Evolutionary conservation across 2,888 invertebrate species (phyloP), one percentile per base, ranked within the genome.

Genomic region (Julus scandinavius): DNA sequence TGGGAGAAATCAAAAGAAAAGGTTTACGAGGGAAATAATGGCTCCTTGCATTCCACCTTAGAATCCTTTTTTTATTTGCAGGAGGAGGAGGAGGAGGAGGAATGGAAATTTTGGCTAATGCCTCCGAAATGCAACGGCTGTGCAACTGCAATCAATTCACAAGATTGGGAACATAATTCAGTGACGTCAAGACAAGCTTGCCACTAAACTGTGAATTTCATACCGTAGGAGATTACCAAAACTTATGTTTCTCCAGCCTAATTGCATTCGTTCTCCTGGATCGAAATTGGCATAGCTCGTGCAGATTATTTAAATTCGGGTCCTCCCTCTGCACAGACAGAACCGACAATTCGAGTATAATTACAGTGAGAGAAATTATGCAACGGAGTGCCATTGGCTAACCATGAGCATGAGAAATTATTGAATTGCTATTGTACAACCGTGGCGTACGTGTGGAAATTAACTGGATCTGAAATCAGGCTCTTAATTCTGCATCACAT

Each of bases 111-210:
- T 72, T 72, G 72, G 72, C 72, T 72, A 29, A 63, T 63, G 63
- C 63, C 63, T n/a, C n/a, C 20, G 63, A n/a, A 63, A 63, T 11
- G 72, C 72, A 72, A 72, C 72, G 72, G 20, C 54, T 54, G 50
- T 13, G 50, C 50, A 50, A 50, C 50, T 50, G 15, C 72, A 29
- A 72, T 72, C 29, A 72, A 72, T 72, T 72, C 72, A 20, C 72
- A 72, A 72, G 72, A 72, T 72, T 72, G 72, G 72, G 72, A 72
- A 20, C 72, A 29, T 72, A 72, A 72, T 72, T 72, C 72, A 72
- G 72, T 72, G 72, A 72, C 72, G 72, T 72, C 72, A 29, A 72
- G 72, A 5, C 63, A 3, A 63, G 20, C 63, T 20, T 20, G n/a
- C 63, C 63, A 63, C 63, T 20, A 63, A 63, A 63, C 63, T 4